phyloP scores from a whole-genome alignment of 2,113 vertebrate genomes.

The Pimephales promelas region DNA sequence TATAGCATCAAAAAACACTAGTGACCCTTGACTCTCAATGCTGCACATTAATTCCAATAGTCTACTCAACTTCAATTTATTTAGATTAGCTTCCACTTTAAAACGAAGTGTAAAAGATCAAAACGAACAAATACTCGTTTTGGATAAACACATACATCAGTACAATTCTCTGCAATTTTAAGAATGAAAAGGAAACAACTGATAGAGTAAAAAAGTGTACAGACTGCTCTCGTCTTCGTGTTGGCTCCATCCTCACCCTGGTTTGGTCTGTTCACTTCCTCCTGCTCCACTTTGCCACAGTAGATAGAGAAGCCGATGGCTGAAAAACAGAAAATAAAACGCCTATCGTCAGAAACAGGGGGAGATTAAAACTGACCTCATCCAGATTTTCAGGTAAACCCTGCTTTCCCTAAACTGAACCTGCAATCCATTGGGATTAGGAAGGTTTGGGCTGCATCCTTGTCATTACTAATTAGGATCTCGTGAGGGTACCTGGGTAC shows the following conservation, averaged over 20 bases:
- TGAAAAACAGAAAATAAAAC: conserved; percentile 4
- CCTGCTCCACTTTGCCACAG: conserved; percentile 4
- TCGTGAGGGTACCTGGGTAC: conserved; percentile 59
- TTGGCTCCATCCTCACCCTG: conserved; percentile 53
- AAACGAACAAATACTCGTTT: background rate
- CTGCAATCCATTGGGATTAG: conserved; percentile 71
- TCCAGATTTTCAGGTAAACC: conserved; percentile 63
- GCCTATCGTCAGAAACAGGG: conserved; percentile 40
- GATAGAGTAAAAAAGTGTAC: conserved; percentile 27
- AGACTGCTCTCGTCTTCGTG: conserved; percentile 40
- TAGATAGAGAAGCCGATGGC: conserved; percentile 21
- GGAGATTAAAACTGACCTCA: conserved; percentile 64
- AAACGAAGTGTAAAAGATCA: background rate
- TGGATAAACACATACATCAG: background rate
- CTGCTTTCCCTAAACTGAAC: conserved; percentile 68
- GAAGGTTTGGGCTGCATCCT: conserved; percentile 59
- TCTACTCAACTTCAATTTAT: background rate
- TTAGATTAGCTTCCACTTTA: background rate
- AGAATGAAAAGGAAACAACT: conserved; percentile 3
- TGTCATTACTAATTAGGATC: conserved; percentile 70
- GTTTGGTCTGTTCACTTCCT: conserved; percentile 42
- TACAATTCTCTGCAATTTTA: background rate
- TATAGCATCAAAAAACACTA: background rate
- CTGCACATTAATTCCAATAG: background rate
- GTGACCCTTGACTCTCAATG: background rate